Base-by-base conservation (phyloP, 2,888 invertebrate genomes). In the Ditylenchus weischeri region DNA sequence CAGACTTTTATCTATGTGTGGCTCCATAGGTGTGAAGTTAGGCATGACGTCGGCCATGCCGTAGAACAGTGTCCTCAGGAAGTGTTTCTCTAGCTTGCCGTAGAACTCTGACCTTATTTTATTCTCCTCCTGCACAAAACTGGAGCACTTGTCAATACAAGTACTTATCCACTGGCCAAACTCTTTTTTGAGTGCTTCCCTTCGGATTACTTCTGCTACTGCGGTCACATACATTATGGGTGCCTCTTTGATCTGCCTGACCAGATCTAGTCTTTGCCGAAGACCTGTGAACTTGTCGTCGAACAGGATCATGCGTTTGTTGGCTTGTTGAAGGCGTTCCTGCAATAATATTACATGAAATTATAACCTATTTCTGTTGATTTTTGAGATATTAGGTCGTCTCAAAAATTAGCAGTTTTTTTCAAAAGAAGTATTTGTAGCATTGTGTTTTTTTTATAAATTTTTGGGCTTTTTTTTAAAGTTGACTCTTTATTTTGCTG, bases 21-120 rank as follows among this genome's bases (percentile, higher is more conserved):
- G 62, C 11, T 73, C 54, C 58, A 75, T 72, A 0, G 80, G 74
- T 62, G 91, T 92, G 84, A 90, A 94, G 0, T 89, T 86, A 3
- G 90, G 89, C 0, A 92, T 91, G 70, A 89, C 85, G 79, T 94
- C 94, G 64, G 90, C 89, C 87, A 95, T 88, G 0, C 94, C 94
- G 0, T 91, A 91, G 84, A 96, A 96, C 54, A 96, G 85, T 15
- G 89, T 88, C 72, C 89, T 89, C 8, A 96, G 86, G 75, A 88
- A 88, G 80, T 88, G 95, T 0, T 90, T 90, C 35, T 91, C 90
- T 79, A 92, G 90, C 70, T 88, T 87, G 0, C 85, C 82, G 76
- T 89, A 89, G 83, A 94, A 94, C 11, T 90, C 88, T 75, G 90
- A 88, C 51, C 96, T 87, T 13, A 90, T 85, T 6, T 87, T 86